Conservation (phyloP, 2,113 vertebrate genomes). For the Sterrhoptilus dennistouni region DNA sequence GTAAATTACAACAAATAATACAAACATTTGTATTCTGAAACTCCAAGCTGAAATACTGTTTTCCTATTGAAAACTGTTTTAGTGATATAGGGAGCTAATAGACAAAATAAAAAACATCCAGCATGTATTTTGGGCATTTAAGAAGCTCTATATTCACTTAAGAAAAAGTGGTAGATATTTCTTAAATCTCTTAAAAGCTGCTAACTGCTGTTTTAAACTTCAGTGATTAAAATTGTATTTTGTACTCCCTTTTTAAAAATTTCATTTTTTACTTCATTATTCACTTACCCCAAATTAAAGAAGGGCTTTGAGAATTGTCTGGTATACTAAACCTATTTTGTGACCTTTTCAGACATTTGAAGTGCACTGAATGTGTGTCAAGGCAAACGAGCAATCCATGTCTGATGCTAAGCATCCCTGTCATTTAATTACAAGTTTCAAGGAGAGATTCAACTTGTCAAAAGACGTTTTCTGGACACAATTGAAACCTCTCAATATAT, state of each 20-base stretch:
- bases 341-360: not conserved
- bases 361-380: not conserved
- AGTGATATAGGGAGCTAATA: not conserved
- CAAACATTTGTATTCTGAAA: not conserved
- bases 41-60: not conserved
- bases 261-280: not conserved
- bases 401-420: not conserved
- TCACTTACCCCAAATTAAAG: not conserved
- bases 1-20: not conserved
- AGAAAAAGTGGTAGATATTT: not conserved
- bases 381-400: not conserved
- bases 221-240: not conserved
- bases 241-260: not conserved
- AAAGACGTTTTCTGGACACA: not conserved
- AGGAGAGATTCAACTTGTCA: not conserved
- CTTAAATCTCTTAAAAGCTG: not conserved
- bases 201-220: not conserved
- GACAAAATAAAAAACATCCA: not conserved
- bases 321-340: not conserved
- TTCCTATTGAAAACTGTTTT: not conserved
- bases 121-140: not conserved
- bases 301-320: not conserved
- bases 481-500: not conserved
- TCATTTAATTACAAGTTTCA: not conserved
- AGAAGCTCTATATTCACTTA: not conserved